Evolutionary conservation across 2,888 invertebrate genomes (phyloP).

Genomic region (Dione juno): DNA sequence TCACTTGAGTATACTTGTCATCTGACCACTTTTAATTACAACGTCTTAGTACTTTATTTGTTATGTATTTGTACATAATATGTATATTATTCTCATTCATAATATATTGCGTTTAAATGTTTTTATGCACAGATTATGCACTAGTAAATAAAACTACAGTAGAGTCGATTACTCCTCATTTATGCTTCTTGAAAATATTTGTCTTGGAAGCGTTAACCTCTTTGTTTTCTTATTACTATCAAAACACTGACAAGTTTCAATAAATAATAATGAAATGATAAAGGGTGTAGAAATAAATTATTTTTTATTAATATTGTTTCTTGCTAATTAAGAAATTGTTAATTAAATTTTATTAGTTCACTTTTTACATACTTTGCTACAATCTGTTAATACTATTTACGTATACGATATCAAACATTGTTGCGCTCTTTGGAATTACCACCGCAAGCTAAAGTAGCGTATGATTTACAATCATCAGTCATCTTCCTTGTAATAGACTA

Average conservation of each 20-base stretch:
- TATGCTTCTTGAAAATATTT: slow-evolving; percentile 34
- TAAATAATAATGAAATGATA: slow-evolving; percentile 49
- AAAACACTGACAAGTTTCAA: slow-evolving; percentile 55
- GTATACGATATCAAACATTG: slow-evolving; percentile 46
- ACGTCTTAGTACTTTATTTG: slow-evolving; percentile 1
- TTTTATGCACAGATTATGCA: neutral
- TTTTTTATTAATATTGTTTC: slow-evolving; percentile 69
- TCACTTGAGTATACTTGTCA: slow-evolving; percentile 30
- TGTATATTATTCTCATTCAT: neutral
- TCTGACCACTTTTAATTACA: slow-evolving; percentile 35
- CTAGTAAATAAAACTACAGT: neutral
- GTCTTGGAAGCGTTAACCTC: slow-evolving; percentile 58
- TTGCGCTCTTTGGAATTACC: slow-evolving; percentile 36
- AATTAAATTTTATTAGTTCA: slow-evolving; percentile 18
- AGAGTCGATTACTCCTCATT: slow-evolving; percentile 17
- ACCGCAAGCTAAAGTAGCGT: slow-evolving; percentile 31
- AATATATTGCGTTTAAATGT: neutral
- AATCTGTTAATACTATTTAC: slow-evolving; percentile 40
- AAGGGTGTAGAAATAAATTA: slow-evolving; percentile 58
- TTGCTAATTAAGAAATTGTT: slow-evolving; percentile 53
- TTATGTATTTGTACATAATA: neutral
- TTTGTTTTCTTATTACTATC: slow-evolving; percentile 63
- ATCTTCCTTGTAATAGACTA: slow-evolving; percentile 21
- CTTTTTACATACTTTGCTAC: neutral
- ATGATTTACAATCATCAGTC: slow-evolving; percentile 42